A percentile compares a stretch with the other conserved stretches of the same genome.
Evolutionary conservation across 2,888 invertebrate species (phyloP).

Genomic region (Parnassius glacialis): DNA sequence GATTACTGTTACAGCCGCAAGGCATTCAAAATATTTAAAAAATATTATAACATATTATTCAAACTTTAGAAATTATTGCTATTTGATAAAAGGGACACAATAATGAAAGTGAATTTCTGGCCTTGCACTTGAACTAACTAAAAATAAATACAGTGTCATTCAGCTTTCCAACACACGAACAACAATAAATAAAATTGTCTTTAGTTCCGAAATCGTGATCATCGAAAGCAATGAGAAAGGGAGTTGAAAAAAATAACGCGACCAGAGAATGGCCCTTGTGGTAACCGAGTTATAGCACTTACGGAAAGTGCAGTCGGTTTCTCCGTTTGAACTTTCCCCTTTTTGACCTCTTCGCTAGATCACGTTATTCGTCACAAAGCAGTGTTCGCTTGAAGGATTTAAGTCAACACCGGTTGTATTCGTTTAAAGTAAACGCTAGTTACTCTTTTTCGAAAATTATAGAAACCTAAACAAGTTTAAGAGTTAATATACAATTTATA

Average conservation of each 20-base stretch:
- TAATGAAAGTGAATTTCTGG: not conserved
- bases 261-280: conserved; percentile 20
- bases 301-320: conserved; percentile 17
- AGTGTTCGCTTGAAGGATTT: conserved; percentile 13
- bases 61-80: too few relatives aligned
- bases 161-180: not conserved
- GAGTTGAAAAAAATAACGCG: conserved; percentile 10
- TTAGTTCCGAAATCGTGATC: conserved; percentile 7
- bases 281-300: conserved; percentile 16
- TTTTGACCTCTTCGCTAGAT: conserved; percentile 20
- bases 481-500: too few relatives aligned
- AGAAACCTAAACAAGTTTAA: too few relatives aligned
- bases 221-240: conserved; percentile 15
- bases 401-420: not conserved
- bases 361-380: conserved; percentile 20
- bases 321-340: conserved; percentile 24
- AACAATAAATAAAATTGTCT: not conserved
- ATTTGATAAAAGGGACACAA: not conserved
- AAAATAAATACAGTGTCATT: not conserved
- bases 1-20: too few relatives aligned
- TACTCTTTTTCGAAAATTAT: too few relatives aligned
- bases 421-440: not conserved
- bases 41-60: too few relatives aligned
- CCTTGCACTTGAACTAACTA: not conserved
- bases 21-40: too few relatives aligned